Evolutionary conservation across 1,140 invertebrate species (phyloP).

Genomic region (Drosophila teissieri): DNA sequence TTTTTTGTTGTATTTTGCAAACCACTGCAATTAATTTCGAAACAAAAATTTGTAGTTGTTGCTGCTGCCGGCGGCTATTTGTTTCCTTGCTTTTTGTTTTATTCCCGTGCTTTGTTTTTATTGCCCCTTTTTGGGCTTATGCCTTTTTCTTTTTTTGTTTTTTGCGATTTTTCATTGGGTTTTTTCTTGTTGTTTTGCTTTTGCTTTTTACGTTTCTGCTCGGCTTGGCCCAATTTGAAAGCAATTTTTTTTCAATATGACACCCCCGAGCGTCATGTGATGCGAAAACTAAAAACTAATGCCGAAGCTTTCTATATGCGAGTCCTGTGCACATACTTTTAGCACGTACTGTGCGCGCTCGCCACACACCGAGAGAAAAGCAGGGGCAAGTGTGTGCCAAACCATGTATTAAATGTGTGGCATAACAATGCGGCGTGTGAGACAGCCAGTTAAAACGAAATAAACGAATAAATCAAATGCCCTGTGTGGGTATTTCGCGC

Average conservation of each 20-base stretch:
- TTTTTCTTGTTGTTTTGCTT: constrained; percentile 13
- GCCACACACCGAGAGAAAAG: neutral
- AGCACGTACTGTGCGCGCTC: constrained; percentile 49
- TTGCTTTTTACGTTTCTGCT: constrained; percentile 32
- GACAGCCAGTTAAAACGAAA: neutral
- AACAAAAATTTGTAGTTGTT: constrained; percentile 61
- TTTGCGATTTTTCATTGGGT: constrained; percentile 2
- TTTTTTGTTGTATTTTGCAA: constrained; percentile 28
- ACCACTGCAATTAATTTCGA: constrained; percentile 75
- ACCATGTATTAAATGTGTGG: neutral
- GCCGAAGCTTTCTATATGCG: constrained; percentile 46
- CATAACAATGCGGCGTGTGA: neutral
- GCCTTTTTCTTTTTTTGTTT: neutral
- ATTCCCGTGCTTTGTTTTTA: constrained; percentile 17
- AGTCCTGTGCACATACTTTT: constrained; percentile 58
- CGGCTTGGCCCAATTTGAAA: constrained; percentile 73
- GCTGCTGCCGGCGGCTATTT: constrained; percentile 63
- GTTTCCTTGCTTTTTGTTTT: constrained; percentile 45
- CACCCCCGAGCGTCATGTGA: constrained; percentile 74
- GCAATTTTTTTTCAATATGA: constrained; percentile 80
- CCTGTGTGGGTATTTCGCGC: neutral
- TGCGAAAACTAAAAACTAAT: constrained; percentile 78
- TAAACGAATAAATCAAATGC: neutral
- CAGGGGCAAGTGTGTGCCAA: too few relatives aligned
- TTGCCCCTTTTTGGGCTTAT: neutral